phyloP scores from a whole-genome alignment of 2,888 invertebrate species.

The Ophion slaviceki region DNA sequence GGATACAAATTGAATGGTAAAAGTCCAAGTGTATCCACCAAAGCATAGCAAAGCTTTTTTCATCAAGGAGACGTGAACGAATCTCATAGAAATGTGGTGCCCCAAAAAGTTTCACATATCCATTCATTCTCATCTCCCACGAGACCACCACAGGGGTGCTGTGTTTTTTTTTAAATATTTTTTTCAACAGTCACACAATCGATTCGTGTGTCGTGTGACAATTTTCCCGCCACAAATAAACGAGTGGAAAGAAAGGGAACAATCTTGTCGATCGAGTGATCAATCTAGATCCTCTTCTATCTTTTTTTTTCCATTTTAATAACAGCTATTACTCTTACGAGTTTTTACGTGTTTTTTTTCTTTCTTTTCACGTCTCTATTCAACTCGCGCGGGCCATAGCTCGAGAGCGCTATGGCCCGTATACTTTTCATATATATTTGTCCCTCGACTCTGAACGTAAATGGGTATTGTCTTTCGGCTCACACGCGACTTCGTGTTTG shows the following conservation, averaged over 20 bases:
- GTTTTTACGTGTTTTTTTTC: conserved; percentile 15
- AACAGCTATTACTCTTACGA: conserved; percentile 18
- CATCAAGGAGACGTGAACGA: background rate
- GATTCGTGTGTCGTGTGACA: conserved; percentile 3
- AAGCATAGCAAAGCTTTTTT: too few species aligned
- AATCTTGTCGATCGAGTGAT: conserved; percentile 28
- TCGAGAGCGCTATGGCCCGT: conserved; percentile 33
- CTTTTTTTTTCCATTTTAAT: conserved; percentile 24
- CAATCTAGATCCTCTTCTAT: conserved; percentile 24
- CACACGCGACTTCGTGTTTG: conserved; percentile 62
- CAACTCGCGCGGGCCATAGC: background rate
- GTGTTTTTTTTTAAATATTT: background rate
- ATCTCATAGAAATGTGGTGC: background rate
- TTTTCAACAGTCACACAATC: conserved; percentile 22
- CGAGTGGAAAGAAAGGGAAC: background rate
- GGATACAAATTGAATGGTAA: too few species aligned
- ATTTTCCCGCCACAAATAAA: background rate
- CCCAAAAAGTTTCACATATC: conserved; percentile 3
- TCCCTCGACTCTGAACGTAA: conserved; percentile 29
- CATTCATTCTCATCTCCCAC: conserved; percentile 43
- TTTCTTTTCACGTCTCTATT: conserved; percentile 9
- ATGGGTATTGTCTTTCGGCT: conserved; percentile 53
- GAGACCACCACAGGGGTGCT: conserved; percentile 6
- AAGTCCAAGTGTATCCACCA: too few species aligned
- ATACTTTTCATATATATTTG: conserved; percentile 12